Evolutionary conservation across 2,888 invertebrate species (phyloP), one percentile per base, ranked within the genome.

Genomic region (Temnothorax unifasciatus): DNA sequence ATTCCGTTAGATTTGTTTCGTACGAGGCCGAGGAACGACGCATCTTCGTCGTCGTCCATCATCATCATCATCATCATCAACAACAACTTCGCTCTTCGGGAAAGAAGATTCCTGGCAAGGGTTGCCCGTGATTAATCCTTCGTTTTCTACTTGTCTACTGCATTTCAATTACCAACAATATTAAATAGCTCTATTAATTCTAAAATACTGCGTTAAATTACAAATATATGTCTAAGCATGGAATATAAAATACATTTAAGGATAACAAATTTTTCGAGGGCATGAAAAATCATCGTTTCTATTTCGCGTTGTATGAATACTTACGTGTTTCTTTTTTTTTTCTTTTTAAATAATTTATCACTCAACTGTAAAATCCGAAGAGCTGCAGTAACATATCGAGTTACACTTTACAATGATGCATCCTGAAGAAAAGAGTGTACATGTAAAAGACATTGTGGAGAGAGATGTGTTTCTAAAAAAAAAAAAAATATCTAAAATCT

Each of bases 141-240:
- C n/a, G 47, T 57, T 34, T 79, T 77, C 25, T n/a, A 44, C 41
- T 50, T 50, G 15, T 25, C 57, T 38, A 34, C 44, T 34, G 34
- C 34, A 47, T 69, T 63, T 79, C 47, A 79, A 47, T 79, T 79
- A 79, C 34, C 59, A 69, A 21, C 47, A 69, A 79, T 38, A 34
- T 59, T 59, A 15, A n/a, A 69, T 38, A 79, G 13, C 41, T 41
- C 18, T 52, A 25, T 76, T 64, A 59, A 74, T 74, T 74, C 13
- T 44, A 21, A 64, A 66, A 29, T 74, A 8, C 41, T 29, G n/a
- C 15, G 47, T 75, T 75, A 74, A 44, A 74, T 38, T 73, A 57
- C 54, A 73, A 38, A 74, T 75, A 75, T 61, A 8, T 66, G 44
- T 73, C 29, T 73, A 54, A 57, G 25, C 13, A 18, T 21, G 29